Base-by-base conservation (phyloP, 2,888 invertebrate genomes). In the Odontothrips loti region DNA sequence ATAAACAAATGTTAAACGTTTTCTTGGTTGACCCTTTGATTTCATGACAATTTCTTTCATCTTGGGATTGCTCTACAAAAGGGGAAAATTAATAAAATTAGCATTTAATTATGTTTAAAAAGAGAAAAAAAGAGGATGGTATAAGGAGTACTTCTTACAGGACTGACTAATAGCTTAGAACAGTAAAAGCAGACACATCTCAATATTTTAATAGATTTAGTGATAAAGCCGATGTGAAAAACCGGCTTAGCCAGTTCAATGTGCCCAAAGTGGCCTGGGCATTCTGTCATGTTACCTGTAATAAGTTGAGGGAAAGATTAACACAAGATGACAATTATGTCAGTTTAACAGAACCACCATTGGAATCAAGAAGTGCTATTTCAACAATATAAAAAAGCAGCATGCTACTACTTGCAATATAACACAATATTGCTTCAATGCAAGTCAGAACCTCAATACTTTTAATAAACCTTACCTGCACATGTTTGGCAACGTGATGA, bases 181-280 rank as follows among this genome's bases (percentile, higher is more conserved):
- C 99, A 99, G 87, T 97, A 99, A 88, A 98, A 99, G 87, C 99
- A 99, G 34, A 99, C 98, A 88, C 99, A 99, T 88, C 99, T 91
- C n/a, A 99, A 89, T 82, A 98, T 92, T 89, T 99, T 99, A 84
- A 99, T 96, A 0, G 96, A 96, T 89, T 99, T 99, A 58, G 97
- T 96, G 80, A 99, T 91, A 86, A 99, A 99, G 63, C 98, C 99
- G 86, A 98, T 95, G 87, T 99, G 99, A 88, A 96, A 99, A 0
- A 99, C 99, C 29, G 99, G 99, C 87, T 99, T 99, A 0, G 98
- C 95, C 84, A 99, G 89, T 88, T 99, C 98, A 85, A 99, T 95
- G 87, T 99, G 99, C 6, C 98, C 99, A 89, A 99, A 99, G 88
- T 99, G 99, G 1, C 99, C 99, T 3, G 99, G 98, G 87, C 99